Base-by-base conservation (phyloP, 2,888 invertebrate genomes). In the Lepetodrilus schrolli region DNA sequence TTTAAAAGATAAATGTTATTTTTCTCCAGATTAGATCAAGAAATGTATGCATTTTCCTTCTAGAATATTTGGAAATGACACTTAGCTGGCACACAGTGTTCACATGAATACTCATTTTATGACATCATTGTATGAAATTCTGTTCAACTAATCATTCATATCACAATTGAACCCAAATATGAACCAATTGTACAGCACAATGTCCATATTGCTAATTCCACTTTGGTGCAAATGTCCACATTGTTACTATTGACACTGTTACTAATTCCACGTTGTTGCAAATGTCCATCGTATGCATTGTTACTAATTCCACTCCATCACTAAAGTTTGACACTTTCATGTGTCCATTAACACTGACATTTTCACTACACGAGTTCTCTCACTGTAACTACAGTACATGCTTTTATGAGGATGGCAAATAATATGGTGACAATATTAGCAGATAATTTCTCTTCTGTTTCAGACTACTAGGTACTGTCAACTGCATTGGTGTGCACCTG, bases 401-500 rank as follows among this genome's bases (percentile, higher is more conserved):
- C 8, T 17, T 43, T 8, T 5, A 17, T 43, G 17, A 43, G 13
- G n/a, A 4, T 43, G 17, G 17, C n/a, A 10, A 43, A 43, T 43
- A 5, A 4, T 17, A 7, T 38, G 13, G 1, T 43, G 43, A 43
- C n/a, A 10, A 17, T 43, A 43, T 43, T 17, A 17, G 43, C 13
- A 43, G 43, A 43, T 30, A 2, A 21, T 10, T 58, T 58, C 34
- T 58, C 58, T 58, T 58, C 58, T 34, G 17, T 58, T 58, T 58
- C 58, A 58, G 58, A 58, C 58, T 58, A 34, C 58, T 58, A 58
- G 58, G 13, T 7, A 30, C 51, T 51, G 26, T 30, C 10, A 58
- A n/a, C n/a, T 58, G 26, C n/a, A 30, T 17, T 4, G 26, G 30
- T 30, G 34, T 58, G 30, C 13, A 26, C 26, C 58, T 58, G 58